Percentiles rank a stretch among this genome's conserved stretches.
phyloP scores from a whole-genome alignment of 2,888 invertebrate genomes.

The Clivina fossor region DNA sequence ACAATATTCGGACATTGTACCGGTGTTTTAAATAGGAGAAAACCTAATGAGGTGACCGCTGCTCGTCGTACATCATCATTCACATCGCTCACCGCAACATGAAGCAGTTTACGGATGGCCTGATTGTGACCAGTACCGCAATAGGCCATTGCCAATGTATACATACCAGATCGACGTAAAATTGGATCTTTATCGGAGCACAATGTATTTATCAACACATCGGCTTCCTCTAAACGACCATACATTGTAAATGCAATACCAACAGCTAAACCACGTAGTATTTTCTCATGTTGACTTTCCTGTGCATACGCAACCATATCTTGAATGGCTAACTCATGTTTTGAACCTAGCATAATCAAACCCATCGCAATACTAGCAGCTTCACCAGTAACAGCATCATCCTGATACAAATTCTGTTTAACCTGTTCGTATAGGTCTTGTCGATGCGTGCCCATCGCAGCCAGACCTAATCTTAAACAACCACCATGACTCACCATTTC shows the following conservation, averaged over 20 bases:
- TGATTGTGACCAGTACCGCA: constrained; percentile 97
- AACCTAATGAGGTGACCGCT: constrained; percentile 65
- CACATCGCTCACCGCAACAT: constrained; percentile 95
- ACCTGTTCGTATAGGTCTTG: constrained; percentile 95
- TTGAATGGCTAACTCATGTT: constrained; percentile 82
- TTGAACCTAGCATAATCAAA: constrained; percentile 97
- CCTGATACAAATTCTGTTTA: constrained; percentile 95
- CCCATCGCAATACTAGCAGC: constrained; percentile 99
- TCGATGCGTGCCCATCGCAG: no score
- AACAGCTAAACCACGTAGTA: constrained; percentile 95
- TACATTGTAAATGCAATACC: constrained; percentile 97
- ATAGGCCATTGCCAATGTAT: constrained; percentile 94
- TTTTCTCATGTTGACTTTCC: constrained; percentile 98
- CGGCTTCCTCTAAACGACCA: constrained; percentile 94
- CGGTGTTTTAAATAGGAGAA: constrained; percentile 68
- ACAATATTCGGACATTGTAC: constrained; percentile 98
- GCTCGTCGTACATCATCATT: constrained; percentile 98
- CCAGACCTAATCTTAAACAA: constrained; percentile 91
- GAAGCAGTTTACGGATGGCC: constrained; percentile 90
- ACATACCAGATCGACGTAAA: no score
- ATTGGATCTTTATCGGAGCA: constrained; percentile 93
- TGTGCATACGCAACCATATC: constrained; percentile 95
- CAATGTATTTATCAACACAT: constrained; percentile 86
- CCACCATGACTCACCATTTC: constrained; percentile 98
- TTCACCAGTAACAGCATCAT: constrained; percentile 98